These are phyloP conservation scores for Pterois miles DNA, from an alignment of 2,797 vertebrate species.

Conservation along the genomic window DNA sequence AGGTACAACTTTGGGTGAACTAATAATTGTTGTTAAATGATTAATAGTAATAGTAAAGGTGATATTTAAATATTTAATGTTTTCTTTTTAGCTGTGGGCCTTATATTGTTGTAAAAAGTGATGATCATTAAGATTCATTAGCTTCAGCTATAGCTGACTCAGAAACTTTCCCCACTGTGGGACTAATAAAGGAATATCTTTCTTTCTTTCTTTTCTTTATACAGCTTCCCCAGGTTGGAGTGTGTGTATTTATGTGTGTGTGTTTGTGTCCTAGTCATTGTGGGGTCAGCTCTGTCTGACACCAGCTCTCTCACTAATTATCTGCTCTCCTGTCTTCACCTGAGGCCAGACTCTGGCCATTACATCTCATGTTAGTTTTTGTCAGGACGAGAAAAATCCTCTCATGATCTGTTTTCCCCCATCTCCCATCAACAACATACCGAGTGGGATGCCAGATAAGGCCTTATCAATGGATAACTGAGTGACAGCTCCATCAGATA, in stretches of 20 bases:
- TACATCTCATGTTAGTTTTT: constrained; percentile 28
- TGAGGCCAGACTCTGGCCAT: constrained; percentile 34
- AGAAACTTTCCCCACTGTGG: too few species aligned
- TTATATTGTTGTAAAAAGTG: neutral
- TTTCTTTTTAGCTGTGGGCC: neutral
- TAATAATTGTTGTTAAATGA: neutral
- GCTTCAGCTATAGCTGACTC: constrained; percentile 5
- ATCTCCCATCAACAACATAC: constrained; percentile 19
- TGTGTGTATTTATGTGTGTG: neutral
- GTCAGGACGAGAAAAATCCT: constrained; percentile 38
- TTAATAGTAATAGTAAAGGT: neutral
- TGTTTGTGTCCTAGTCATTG: constrained; percentile 30
- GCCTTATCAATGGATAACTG: constrained; percentile 31
- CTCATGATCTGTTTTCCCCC: neutral
- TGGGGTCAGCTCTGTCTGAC: constrained; percentile 55
- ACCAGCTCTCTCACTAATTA: constrained; percentile 58
- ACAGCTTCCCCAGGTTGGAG: neutral
- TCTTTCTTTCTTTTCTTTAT: too few species aligned
- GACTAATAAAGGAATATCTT: too few species aligned
- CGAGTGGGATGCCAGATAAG: constrained; percentile 29
- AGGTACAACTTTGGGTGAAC: neutral
- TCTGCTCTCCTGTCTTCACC: constrained; percentile 57
- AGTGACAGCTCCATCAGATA: constrained; percentile 58
- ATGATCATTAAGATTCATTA: neutral
- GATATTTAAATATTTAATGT: neutral